Evolutionary conservation across 2,888 invertebrate species (phyloP), one percentile per base, ranked within the genome.

Genomic region (Idaea biselata): DNA sequence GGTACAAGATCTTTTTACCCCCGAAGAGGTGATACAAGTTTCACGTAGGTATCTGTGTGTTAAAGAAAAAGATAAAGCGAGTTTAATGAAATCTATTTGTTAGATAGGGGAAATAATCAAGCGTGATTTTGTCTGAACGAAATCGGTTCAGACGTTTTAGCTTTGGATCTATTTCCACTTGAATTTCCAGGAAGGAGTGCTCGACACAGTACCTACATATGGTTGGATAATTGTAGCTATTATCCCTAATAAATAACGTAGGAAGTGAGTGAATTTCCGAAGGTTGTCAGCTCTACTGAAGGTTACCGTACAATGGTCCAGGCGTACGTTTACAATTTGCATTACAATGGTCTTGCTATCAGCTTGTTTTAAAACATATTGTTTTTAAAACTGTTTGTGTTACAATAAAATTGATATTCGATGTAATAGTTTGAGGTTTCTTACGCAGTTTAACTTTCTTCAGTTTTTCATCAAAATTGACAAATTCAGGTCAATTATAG

Each of bases 211-310:
- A 2, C 0, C 6, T 32, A 32, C 44, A 44, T 7, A 11, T 14
- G 8, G 44, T 44, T 11, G 14, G 44, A 44, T 44, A 55, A 17
- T 55, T 55, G 17, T 17, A 7, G 17, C 16, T 8, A 55, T 55
- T 55, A 55, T 55, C 55, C 55, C 55, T 55, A 55, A 17, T 55
- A 55, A 55, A 17, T 55, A 55, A 55, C 55, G 55, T 17, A 55
- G 55, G 55, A 55, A 55, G 55, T 55, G 8, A 17, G 55, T 55
- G 55, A 55, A 55, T 55, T 55, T 17, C 16, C 17, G 16, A 55
- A 55, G 55, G 55, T 55, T 17, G 17, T 6, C 16, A 17, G 55
- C 55, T 55, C 17, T 16, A 16, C 16, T 16, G 55, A 55, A 55
- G 55, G 55, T 55, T 55, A 11, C 14, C 6, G 14, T 44, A 44